These are phyloP conservation scores for Nyleta sp. DNA, from an alignment of 2,888 invertebrate species.

Conservation along the genomic window DNA sequence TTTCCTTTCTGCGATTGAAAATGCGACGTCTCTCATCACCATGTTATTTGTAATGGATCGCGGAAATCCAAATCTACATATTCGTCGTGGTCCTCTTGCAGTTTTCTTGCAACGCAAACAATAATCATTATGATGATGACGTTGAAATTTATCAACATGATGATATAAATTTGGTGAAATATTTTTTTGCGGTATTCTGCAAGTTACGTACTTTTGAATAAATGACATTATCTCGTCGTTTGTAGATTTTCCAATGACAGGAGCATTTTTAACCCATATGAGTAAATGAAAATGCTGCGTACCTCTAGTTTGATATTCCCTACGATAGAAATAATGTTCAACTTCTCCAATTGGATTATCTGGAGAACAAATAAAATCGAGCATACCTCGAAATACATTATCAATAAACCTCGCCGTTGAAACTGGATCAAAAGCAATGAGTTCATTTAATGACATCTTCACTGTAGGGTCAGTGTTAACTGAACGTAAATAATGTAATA, in stretches of 20 bases:
- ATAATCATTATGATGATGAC: slow-evolving; percentile 67
- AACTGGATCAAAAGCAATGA: slow-evolving; percentile 2
- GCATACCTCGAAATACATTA: neutral
- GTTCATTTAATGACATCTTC: slow-evolving; percentile 63
- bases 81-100: slow-evolving; percentile 36
- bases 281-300: slow-evolving; percentile 54
- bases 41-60: slow-evolving; percentile 55
- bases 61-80: slow-evolving; percentile 67
- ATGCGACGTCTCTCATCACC: slow-evolving; percentile 54
- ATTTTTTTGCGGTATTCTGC: slow-evolving; percentile 58
- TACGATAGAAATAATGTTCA: slow-evolving; percentile 2
- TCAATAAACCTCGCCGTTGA: slow-evolving; percentile 5
- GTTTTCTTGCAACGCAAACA: slow-evolving; percentile 59
- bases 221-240: slow-evolving; percentile 25
- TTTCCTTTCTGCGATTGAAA: slow-evolving; percentile 68
- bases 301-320: slow-evolving; percentile 20
- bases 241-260: slow-evolving; percentile 67
- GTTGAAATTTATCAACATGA: slow-evolving; percentile 56
- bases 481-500: neutral
- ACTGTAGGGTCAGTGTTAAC: slow-evolving; percentile 63
- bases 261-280: slow-evolving; percentile 73
- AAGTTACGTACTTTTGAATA: slow-evolving; percentile 11
- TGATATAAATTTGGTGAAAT: slow-evolving; percentile 60
- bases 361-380: slow-evolving; percentile 14
- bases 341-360: slow-evolving; percentile 13